Percentiles rank a stretch among this genome's conserved stretches.
Conservation (phyloP, 2,797 vertebrate genomes). For the Hapalemur alaotrensis region DNA sequence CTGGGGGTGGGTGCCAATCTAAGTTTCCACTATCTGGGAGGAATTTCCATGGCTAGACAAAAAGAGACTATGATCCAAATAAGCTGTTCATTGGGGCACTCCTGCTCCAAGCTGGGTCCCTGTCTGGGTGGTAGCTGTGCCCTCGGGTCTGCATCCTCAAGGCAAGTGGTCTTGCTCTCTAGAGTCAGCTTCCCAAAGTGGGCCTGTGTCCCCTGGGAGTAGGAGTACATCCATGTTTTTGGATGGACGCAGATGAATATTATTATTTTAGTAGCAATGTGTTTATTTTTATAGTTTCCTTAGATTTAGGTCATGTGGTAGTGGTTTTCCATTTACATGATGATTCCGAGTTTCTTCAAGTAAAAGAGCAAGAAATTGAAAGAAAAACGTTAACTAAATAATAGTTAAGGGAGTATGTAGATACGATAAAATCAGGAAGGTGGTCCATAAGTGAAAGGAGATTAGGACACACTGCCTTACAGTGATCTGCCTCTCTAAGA, state of each 20-base stretch:
- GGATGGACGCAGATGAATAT: not conserved
- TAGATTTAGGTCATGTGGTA: slow-evolving; percentile 1
- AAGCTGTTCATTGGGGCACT: not conserved
- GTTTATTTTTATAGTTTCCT: slow-evolving; percentile 43
- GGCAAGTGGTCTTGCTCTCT: not conserved
- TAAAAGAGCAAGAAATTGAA: slow-evolving; percentile 49
- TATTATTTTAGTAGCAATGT: slow-evolving; percentile 1
- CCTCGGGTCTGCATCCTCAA: not conserved
- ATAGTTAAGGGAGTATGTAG: not conserved
- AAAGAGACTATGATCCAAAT: not conserved
- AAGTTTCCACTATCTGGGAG: not conserved
- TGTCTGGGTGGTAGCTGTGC: not conserved
- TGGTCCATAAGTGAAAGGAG: not conserved
- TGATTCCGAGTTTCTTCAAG: slow-evolving; percentile 16
- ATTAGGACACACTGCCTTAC: not conserved
- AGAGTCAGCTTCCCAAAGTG: not conserved
- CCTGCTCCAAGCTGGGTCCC: not conserved
- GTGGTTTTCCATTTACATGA: slow-evolving; percentile 19
- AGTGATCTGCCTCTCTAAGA: not conserved
- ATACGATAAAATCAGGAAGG: not conserved
- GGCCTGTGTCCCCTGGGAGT: not conserved
- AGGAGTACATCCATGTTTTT: not conserved
- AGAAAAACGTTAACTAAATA: not conserved
- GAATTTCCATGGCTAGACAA: not conserved
- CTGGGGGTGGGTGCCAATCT: not conserved